A percentile compares a stretch with the other conserved stretches of the same genome.
Evolutionary conservation across 2,888 invertebrate genomes (phyloP).

Genomic region (Torymus texanus): DNA sequence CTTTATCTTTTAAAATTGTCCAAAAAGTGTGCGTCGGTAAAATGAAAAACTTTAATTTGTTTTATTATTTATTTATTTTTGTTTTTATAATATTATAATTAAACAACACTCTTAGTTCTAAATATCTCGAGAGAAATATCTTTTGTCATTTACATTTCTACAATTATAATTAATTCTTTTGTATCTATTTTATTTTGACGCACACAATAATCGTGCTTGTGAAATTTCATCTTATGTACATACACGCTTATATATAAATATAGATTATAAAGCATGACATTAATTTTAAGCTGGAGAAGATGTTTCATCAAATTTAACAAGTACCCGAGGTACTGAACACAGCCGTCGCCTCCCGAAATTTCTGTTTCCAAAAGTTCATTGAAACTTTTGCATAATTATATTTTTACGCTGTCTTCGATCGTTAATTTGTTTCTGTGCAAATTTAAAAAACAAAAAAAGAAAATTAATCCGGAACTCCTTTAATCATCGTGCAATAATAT

Average conservation of each 20-base stretch:
- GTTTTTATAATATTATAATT: neutral
- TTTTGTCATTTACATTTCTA: slow-evolving; percentile 10
- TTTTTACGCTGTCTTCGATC: slow-evolving; percentile 17
- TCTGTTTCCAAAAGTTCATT: slow-evolving; percentile 28
- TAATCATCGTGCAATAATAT: slow-evolving; percentile 35
- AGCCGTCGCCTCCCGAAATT: slow-evolving; percentile 27
- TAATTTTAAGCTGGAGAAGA: slow-evolving; percentile 40
- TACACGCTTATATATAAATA: slow-evolving; percentile 46
- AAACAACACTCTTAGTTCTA: neutral
- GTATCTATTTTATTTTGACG: slow-evolving; percentile 17
- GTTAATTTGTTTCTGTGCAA: slow-evolving; percentile 9
- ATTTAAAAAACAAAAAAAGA: slow-evolving; percentile 33
- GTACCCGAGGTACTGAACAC: slow-evolving; percentile 48
- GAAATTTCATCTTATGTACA: slow-evolving; percentile 42
- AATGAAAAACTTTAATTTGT: slow-evolving; percentile 11
- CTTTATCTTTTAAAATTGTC: slow-evolving; percentile 20
- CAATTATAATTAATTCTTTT: slow-evolving; percentile 5
- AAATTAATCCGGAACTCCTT: slow-evolving; percentile 28
- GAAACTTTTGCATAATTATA: slow-evolving; percentile 29
- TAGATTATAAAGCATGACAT: slow-evolving; percentile 49
- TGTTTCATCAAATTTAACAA: slow-evolving; percentile 28
- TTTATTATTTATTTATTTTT: slow-evolving; percentile 30
- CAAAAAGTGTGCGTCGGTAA: slow-evolving; percentile 19
- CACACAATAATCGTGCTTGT: slow-evolving; percentile 31
- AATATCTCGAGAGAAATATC: too few relatives aligned